Conservation (phyloP, 35 echinoderm and acorn worm genomes). For the Amphiura filiformis region DNA sequence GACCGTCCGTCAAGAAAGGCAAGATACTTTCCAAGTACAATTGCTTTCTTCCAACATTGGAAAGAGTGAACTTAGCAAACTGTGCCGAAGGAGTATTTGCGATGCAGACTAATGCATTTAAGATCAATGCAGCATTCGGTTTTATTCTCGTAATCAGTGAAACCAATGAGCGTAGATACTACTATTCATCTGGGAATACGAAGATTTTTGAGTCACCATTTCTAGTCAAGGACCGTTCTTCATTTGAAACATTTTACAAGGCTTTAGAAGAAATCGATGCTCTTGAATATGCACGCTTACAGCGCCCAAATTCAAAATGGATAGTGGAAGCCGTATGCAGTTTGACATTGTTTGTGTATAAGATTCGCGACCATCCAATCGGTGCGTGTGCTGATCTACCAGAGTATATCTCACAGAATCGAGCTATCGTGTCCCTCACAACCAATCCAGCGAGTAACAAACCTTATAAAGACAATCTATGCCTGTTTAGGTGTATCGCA, state of each 20-base stretch:
- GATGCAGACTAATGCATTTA: constrained; percentile 9
- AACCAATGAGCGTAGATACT: background rate
- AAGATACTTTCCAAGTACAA: constrained; percentile 7
- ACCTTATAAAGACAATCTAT: constrained; percentile 36
- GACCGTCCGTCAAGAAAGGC: background rate
- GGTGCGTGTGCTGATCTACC: constrained; percentile 14
- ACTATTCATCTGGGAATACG: constrained; percentile 2
- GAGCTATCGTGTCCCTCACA: constrained; percentile 14
- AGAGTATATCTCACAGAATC: constrained; percentile 31
- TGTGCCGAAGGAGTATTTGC: background rate
- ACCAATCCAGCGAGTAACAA: constrained; percentile 1
- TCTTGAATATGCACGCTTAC: constrained; percentile 15
- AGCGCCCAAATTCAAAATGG: constrained; percentile 55
- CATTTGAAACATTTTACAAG: constrained; percentile 16
- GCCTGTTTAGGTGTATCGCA: constrained; percentile 53
- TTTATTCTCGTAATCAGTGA: background rate
- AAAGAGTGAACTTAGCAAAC: constrained; percentile 2
- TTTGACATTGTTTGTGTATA: constrained; percentile 28
- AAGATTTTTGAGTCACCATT: constrained; percentile 29
- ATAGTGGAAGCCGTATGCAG: constrained; percentile 34
- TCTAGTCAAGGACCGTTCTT: background rate
- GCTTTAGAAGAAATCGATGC: constrained; percentile 8
- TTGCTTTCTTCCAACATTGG: background rate
- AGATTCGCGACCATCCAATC: constrained; percentile 42
- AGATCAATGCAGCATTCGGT: constrained; percentile 17